Evolutionary conservation across 2,888 invertebrate species (phyloP), one percentile per base, ranked within the genome.

Genomic region (Plagodis dolabraria): DNA sequence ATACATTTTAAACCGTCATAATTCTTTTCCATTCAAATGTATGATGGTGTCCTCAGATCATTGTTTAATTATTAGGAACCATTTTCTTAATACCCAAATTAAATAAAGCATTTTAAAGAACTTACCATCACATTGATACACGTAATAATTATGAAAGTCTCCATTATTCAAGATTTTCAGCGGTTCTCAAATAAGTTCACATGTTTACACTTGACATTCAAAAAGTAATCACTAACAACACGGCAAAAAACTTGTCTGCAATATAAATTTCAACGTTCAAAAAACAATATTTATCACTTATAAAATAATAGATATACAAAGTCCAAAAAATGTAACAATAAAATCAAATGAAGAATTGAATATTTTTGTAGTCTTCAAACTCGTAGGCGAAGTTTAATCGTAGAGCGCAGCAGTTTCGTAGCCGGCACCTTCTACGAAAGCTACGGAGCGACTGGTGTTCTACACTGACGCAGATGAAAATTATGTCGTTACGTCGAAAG

Each of bases 351-450:
- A 7, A 38, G 33, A 44, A 40, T 10, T 33, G 10, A 6, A 38
- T 38, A 8, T 38, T 38, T 34, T n/a, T 47, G 38, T 60, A 49
- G 60, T 48, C 50, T 35, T 11, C 7, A 38, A 54, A 22, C 12
- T 53, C 49, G 56, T 57, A 49, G 51, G 22, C 46, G 46, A 79
- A 76, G 74, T 79, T 76, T 67, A 22, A 67, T 68, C 77, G 75
- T 72, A 69, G 68, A 62, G 55, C 67, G 71, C 69, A 67, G 67
- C 57, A 47, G 59, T 45, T 8, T 33, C 74, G 81, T 79, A 81
- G 77, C 81, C 75, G 60, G 68, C 70, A 65, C 8, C 51, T 63
- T 72, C 80, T 83, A 80, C 82, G 77, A 63, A 48, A 57, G 71
- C 73, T 73, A 71, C 72, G 68, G 68, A 60, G 44, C 64, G 72